These are phyloP conservation scores for Drosophila niveifrons DNA, from an alignment of 2,888 invertebrate genomes.

Conservation along the genomic window DNA sequence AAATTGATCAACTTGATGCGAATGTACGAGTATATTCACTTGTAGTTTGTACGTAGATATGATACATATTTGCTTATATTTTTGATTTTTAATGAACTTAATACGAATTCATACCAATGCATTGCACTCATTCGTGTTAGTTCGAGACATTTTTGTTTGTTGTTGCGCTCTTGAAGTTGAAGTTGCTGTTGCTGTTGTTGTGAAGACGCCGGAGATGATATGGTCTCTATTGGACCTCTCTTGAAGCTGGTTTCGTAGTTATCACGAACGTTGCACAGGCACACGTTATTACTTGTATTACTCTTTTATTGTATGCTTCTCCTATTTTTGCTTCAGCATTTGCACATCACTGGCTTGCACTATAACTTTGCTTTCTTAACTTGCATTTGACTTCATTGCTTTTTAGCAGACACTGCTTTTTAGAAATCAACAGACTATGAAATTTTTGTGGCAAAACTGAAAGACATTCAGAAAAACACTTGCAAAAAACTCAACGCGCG, in stretches of 20 bases:
- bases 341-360: constrained; percentile 60
- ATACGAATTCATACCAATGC: constrained; percentile 85
- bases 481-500: constrained; percentile 78
- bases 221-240: constrained; percentile 3
- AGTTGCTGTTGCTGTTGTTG: constrained; percentile 40
- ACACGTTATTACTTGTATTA: constrained; percentile 45
- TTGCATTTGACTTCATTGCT: constrained; percentile 43
- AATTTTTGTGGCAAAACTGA: constrained; percentile 71
- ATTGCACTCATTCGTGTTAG: constrained; percentile 84
- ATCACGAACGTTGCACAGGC: constrained; percentile 72
- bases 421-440: constrained; percentile 61
- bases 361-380: constrained; percentile 53
- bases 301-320: constrained; percentile 28
- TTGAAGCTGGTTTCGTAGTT: constrained; percentile 37
- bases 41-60: constrained; percentile 35
- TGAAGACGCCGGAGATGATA: constrained; percentile 24
- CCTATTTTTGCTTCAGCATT: constrained; percentile 33
- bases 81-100: constrained; percentile 80
- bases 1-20: constrained; percentile 33
- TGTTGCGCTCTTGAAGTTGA: constrained; percentile 51
- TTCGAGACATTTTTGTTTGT: constrained; percentile 74
- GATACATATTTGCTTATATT: constrained; percentile 45
- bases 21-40: constrained; percentile 41
- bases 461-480: constrained; percentile 80
- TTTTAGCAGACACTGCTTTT: constrained; percentile 53